Evolutionary conservation across 2,888 invertebrate genomes (phyloP), one percentile per base, ranked within the genome.

Genomic region (Ennomos quercinarius): DNA sequence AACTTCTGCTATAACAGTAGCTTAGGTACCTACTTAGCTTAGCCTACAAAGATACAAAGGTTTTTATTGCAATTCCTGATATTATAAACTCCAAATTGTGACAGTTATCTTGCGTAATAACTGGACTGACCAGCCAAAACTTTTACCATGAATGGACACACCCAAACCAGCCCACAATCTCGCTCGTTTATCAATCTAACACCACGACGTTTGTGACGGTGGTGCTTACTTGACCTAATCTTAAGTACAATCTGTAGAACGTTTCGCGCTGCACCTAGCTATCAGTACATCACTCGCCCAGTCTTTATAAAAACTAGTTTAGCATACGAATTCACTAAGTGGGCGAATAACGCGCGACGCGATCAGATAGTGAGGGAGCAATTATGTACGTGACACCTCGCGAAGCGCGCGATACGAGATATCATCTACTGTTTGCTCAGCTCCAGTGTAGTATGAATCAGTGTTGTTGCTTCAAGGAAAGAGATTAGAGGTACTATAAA

Each of bases 371-470:
- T 43, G 56, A 37, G 39, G 58, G 50, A 66, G 83, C 91, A 90
- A 91, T 91, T 91, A 91, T 84, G 90, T 90, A 91, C 91, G 91
- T 91, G 91, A 86, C 90, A 87, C 89, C 87, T 88, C 68, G 71
- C 72, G 67, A 61, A 70, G 63, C 64, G 65, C 54, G 59, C 55
- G 51, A 45, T 41, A 43, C 44, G 58, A 59, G 84, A 83, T 86
- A 69, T 53, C 74, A 86, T 87, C 83, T 59, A 70, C 17, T 69
- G 73, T 70, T 66, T 59, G 58, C 63, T 41, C 60, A 55, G 64
- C 70, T 62, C 72, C 61, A n/a, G 27, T 53, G 47, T 38, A 43
- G 10, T 13, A 40, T 9, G 10, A 45, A 39, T 38, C 43, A 49
- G 47, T 47, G 13, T 35, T 41, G 1, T 41, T 13, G 17, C 27